Conservation (phyloP, 2,888 invertebrate genomes). For the Tachystola acroxantha region DNA sequence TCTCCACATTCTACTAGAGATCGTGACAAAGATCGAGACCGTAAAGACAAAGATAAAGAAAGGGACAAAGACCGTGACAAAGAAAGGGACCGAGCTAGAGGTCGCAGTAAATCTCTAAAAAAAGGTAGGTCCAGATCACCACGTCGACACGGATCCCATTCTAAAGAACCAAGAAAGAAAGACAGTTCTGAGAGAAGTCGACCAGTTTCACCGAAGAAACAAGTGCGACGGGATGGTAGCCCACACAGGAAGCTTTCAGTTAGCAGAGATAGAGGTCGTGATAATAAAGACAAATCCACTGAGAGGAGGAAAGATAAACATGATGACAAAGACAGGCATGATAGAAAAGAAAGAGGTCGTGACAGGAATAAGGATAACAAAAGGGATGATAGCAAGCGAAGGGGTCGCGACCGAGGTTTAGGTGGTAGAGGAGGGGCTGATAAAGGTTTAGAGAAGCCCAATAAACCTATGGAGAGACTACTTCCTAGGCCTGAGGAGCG, state of each 20-base stretch:
- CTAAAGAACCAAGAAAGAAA: constrained; percentile 66
- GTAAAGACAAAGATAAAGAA: constrained; percentile 62
- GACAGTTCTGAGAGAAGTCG: constrained; percentile 70
- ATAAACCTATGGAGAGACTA: constrained; percentile 79
- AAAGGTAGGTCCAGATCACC: constrained; percentile 68
- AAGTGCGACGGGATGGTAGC: constrained; percentile 57
- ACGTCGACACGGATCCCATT: constrained; percentile 46
- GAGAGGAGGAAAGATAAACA: constrained; percentile 74
- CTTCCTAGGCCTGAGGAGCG: constrained; percentile 81
- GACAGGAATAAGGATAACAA: constrained; percentile 77
- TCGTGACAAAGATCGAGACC: constrained; percentile 70
- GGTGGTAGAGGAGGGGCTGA: constrained; percentile 62
- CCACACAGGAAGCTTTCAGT: constrained; percentile 56
- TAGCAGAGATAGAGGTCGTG: constrained; percentile 70
- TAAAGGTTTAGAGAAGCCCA: constrained; percentile 80
- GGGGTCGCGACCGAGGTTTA: constrained; percentile 66
- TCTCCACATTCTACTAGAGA: constrained; percentile 63
- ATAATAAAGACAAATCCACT: constrained; percentile 65
- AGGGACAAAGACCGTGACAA: constrained; percentile 69
- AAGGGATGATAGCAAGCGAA: constrained; percentile 72
- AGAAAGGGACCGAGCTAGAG: constrained; percentile 72
- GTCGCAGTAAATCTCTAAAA: constrained; percentile 66
- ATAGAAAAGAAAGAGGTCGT: constrained; percentile 84
- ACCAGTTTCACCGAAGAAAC: constrained; percentile 71
- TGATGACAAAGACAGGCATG: constrained; percentile 79